Conservation (phyloP, 1,140 invertebrate genomes). For the Diorhabda carinulata region DNA sequence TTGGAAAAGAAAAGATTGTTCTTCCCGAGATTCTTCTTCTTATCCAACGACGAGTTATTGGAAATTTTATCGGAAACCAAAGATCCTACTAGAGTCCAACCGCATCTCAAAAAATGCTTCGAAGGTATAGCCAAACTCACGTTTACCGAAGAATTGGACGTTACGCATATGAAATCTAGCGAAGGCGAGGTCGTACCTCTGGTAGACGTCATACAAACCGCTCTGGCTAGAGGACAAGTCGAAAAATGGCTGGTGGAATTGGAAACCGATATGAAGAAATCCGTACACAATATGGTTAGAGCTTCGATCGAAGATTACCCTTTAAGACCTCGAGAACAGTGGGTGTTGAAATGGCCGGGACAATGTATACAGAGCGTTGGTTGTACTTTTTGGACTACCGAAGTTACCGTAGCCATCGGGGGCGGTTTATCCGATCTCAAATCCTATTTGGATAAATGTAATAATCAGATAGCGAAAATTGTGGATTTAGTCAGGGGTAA, state of each 20-base stretch:
- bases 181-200: slow-evolving; percentile 81
- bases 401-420: slow-evolving; percentile 71
- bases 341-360: slow-evolving; percentile 36
- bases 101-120: slow-evolving; percentile 97
- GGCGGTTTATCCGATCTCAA: slow-evolving; percentile 53
- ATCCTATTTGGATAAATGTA: slow-evolving; percentile 56
- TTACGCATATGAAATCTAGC: slow-evolving; percentile 85
- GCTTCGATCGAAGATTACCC: slow-evolving; percentile 66
- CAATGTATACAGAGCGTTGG: slow-evolving; percentile 74
- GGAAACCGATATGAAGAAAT: slow-evolving; percentile 87
- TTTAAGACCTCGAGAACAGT: slow-evolving; percentile 54
- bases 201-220: slow-evolving; percentile 78
- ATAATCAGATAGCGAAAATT: slow-evolving; percentile 76
- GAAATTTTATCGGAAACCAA: slow-evolving; percentile 97
- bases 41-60: slow-evolving; percentile 93
- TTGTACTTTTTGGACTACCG: slow-evolving; percentile 83
- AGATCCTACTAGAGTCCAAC: slow-evolving; percentile 93
- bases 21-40: slow-evolving; percentile 95
- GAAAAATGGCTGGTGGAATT: slow-evolving; percentile 95
- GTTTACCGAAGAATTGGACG: slow-evolving; percentile 84
- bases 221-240: slow-evolving; percentile 86
- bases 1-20: slow-evolving; percentile 92
- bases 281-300: slow-evolving; percentile 67
- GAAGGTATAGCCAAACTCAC: slow-evolving; percentile 83
- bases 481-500: slow-evolving; percentile 83